These are phyloP conservation scores for Pterophyllum scalare DNA, from an alignment of 2,113 vertebrate species.

Conservation along the genomic window DNA sequence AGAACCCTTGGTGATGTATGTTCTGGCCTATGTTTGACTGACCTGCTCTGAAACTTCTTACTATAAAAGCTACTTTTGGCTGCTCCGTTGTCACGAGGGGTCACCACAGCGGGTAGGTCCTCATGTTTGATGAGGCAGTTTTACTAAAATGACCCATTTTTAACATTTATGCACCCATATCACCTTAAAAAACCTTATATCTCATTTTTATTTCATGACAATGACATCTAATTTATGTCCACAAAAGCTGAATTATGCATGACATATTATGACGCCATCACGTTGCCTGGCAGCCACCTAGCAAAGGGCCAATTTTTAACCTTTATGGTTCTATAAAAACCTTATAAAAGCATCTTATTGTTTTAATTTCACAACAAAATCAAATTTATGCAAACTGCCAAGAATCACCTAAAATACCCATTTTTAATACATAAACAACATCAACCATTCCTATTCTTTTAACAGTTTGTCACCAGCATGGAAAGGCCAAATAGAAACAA, in stretches of 20 bases:
- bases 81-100: not conserved
- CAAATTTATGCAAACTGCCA: not conserved
- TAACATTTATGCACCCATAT: not conserved
- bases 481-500: not conserved
- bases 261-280: not conserved
- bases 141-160: not conserved
- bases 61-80: not conserved
- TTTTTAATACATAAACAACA: not conserved
- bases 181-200: not conserved
- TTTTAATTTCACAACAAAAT: not conserved
- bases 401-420: not conserved
- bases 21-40: not conserved
- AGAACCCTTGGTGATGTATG: not conserved
- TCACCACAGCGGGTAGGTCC: not conserved
- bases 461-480: not conserved
- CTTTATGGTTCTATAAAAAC: not conserved
- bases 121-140: not conserved
- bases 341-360: not conserved
- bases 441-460: not conserved
- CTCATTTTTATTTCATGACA: not conserved
- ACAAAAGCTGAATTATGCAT: not conserved
- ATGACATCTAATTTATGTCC: not conserved
- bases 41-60: not conserved
- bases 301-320: not conserved
- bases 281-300: not conserved